Evolutionary conservation across 2,113 vertebrate species (phyloP).

Genomic region (Lamprotornis superbus): DNA sequence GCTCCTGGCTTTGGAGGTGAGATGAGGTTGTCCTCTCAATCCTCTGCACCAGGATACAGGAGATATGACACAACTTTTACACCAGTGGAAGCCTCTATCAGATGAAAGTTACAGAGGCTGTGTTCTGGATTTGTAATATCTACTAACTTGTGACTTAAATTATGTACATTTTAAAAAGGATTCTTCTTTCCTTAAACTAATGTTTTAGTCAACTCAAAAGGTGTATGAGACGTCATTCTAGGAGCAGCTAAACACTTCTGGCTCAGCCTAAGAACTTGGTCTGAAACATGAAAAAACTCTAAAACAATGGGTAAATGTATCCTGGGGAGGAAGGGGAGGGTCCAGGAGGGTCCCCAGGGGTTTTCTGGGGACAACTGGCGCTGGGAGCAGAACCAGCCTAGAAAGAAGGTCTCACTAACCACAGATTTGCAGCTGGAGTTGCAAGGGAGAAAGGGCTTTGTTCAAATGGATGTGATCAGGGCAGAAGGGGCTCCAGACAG

Average conservation of each 20-base stretch:
- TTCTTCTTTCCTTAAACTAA: background rate
- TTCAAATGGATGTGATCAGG: background rate
- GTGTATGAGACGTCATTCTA: background rate
- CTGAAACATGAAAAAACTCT: background rate
- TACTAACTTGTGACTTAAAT: background rate
- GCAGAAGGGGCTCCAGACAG: background rate
- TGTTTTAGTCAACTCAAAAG: background rate
- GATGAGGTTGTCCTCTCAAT: background rate
- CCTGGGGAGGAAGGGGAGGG: background rate
- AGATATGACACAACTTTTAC: background rate
- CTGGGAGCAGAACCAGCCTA: background rate
- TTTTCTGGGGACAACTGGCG: background rate
- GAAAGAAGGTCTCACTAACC: background rate
- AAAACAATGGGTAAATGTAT: background rate
- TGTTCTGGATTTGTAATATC: background rate
- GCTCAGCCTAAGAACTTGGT: background rate
- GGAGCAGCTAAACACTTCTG: background rate
- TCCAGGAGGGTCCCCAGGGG: background rate
- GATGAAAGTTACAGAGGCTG: background rate
- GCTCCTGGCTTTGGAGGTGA: background rate
- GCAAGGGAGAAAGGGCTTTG: fast-evolving
- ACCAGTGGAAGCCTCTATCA: background rate
- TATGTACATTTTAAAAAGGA: background rate
- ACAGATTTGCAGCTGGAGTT: fast-evolving
- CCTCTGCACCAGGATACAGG: background rate